Base-by-base conservation (phyloP, 2,113 vertebrate genomes). In the Fulmarus glacialis region DNA sequence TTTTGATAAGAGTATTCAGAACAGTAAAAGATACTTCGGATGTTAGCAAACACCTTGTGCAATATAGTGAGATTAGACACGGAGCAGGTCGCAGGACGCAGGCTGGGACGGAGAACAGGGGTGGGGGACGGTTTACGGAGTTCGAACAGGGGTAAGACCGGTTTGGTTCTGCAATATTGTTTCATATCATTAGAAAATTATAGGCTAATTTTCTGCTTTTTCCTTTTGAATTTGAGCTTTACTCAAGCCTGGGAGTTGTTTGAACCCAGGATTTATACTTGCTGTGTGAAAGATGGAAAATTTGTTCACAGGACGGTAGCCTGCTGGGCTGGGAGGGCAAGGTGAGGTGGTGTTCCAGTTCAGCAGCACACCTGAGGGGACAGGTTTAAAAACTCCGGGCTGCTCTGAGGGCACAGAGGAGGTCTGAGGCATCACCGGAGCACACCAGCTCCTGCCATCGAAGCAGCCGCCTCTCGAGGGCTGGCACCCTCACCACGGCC, bases 11-110 rank as follows among this genome's bases (percentile, higher is more conserved):
- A 96, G 80, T 90, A 93, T 93, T 93, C 94, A 94, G 97, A 97
- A 94, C 79, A 95, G 93, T 86, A 95, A 95, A 30, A 83, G 88
- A 90, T 92, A 94, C 78, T 97, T 96, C 75, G 91, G 75, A 97
- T 97, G 96, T 97, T 97, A 97, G 94, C 94, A 96, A 98, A 98
- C 96, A 97, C 96, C 97, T 98, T 97, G 89, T 97, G 93, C 93
- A 98, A 97, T 96, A 89, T 20, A 78, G 19, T 81, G 64, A 97
- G 93, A 97, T 96, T 86, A 96, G 93, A 88, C 88, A 93, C 1
- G 5, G 55, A 87, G 34, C 32, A 80, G 24, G 89, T 89, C 8
- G 8, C 87, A 53, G 55, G 71, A 90, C 6, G 0, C 34, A 42
- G 74, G 20, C n/a, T 70, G 47, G 63, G 82, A 95, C 1, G 7